Base-by-base conservation (phyloP, 2,888 invertebrate genomes). In the Melanostoma scalare region DNA sequence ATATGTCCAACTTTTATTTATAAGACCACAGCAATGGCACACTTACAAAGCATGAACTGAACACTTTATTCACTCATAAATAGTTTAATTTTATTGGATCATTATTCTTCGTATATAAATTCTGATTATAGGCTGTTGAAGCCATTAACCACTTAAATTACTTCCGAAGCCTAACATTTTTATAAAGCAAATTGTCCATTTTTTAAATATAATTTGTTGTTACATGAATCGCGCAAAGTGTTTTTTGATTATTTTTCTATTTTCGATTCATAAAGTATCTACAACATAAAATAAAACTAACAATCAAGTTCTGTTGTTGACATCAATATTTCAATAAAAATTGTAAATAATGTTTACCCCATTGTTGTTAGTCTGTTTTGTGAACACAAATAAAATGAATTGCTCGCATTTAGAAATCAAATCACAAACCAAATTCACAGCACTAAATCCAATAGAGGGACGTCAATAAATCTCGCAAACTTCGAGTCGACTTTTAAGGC, bases 91-190 rank as follows among this genome's bases (percentile, higher is more conserved):
- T 75, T 75, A 75, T 75, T 60, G 75, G 20, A 53, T 38, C 68
- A 60, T 68, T 53, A 75, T 75, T 60, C 46, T 36, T 30, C 31
- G 33, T 75, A 60, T 75, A 75, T 68, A 20, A 20, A 20, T 20
- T 67, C 60, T 44, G 53, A 75, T 75, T 67, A 68, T 58, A 9
- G 75, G 38, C 67, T 68, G 68, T 75, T 60, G 68, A 46, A 63
- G 36, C 52, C 52, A 60, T 50, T 42, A 52, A 42, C 33, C 42
- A 20, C 20, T 50, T 33, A 67, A 75, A 75, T 53, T 60, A 60
- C 68, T 60, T 68, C 60, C 52, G 53, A 75, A 52, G 46, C 36
- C 35, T 3, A 20, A 75, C 20, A 60, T 44, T 31, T 75, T 75
- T 75, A 75, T 75, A 44, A 68, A 58, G 46, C 30, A 75, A 67